These are phyloP conservation scores for Oxyruncus cristatus DNA, from an alignment of 2,113 vertebrate genomes.

Conservation along the genomic window DNA sequence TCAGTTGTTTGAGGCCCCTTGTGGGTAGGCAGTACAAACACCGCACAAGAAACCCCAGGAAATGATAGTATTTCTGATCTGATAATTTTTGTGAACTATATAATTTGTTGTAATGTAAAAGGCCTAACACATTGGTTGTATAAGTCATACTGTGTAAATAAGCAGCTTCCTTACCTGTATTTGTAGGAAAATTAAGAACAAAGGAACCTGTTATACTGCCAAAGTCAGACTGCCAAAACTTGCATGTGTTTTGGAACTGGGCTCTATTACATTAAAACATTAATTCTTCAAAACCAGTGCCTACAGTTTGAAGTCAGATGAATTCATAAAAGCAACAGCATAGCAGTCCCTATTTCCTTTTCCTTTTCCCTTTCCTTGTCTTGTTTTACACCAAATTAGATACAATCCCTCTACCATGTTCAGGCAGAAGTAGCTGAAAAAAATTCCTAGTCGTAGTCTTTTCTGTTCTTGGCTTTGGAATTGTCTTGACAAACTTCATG, in stretches of 20 bases:
- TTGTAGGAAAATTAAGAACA: background rate
- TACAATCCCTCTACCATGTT: background rate
- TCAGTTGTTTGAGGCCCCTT: background rate
- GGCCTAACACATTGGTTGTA: background rate
- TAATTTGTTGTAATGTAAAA: background rate
- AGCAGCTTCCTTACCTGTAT: background rate
- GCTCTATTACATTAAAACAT: background rate
- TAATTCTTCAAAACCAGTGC: background rate
- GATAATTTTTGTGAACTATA: background rate
- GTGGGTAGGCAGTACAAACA: background rate
- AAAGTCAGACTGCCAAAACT: background rate
- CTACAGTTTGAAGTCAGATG: background rate
- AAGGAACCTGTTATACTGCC: background rate
- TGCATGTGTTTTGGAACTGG: background rate
- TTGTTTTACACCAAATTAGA: background rate
- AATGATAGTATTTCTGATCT: background rate
- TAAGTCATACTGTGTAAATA: background rate
- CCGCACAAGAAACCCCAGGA: background rate
- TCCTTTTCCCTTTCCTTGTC: background rate
- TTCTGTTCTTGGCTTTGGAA: background rate
- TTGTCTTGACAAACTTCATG: background rate
- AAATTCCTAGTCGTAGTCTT: background rate
- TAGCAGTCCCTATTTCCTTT: background rate
- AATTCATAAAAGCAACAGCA: background rate
- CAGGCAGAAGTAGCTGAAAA: background rate